Percentiles rank a stretch among this genome's conserved stretches.
Conservation (phyloP, 2,113 vertebrate species). For the Mus musculus region GRCm39 chr12:44390001-44390500, state of each 20-base stretch:
- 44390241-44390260: neutral
- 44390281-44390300: constrained; percentile 11
- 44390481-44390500: neutral
- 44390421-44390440: constrained; percentile 3
- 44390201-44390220: neutral
- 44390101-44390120: neutral
- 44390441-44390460: constrained; percentile 24
- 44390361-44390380: neutral
- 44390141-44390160: neutral
- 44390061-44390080: neutral
- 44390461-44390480: neutral
- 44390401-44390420: constrained; percentile 44
- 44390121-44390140: neutral
- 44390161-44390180: neutral
- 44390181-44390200: neutral
- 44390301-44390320: neutral
- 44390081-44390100: neutral
- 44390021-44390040: constrained; percentile 56
- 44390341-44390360: constrained; percentile 28
- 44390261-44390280: neutral
- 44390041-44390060: constrained; percentile 79
- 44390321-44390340: constrained; percentile 9
- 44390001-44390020: constrained; percentile 78
- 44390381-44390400: neutral
- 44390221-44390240: constrained; percentile 24